Evolutionary conservation across 2,888 invertebrate species (phyloP), one percentile per base, ranked within the genome.

Genomic region (Nezara viridula): DNA sequence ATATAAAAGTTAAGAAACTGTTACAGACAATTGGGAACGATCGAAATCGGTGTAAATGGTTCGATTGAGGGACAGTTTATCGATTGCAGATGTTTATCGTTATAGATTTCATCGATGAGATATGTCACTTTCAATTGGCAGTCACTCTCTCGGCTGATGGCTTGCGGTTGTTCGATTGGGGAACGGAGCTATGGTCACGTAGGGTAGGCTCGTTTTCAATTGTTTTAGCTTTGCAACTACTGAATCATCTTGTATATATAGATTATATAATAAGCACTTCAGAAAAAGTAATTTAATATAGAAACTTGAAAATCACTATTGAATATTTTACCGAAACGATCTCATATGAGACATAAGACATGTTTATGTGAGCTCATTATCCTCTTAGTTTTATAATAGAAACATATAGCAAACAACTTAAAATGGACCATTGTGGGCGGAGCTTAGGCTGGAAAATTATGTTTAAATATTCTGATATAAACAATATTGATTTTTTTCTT

Each of bases 11-110:
- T 77, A 77, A 77, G 77, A 77, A 77, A 77, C 44, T 44, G 77
- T 77, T 77, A 21, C 37, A 77, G 73, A 21, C 37, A 77, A 77
- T 77, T 77, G 73, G n/a, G 73, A 32, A 37, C 77, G 77, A 77
- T 77, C 9, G 9, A 77, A 77, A 40, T 77, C 40, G 40, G 14
- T 27, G 60, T 60, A 60, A 60, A 60, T 60, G 27, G 60, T 60
- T 60, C 77, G 77, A 77, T 77, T 77, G 77, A 77, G 77, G 40
- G 77, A 7, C 12, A 37, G 73, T 73, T 73, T 73, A 77, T 77
- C 77, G 44, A 77, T 77, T 77, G 77, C 24, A 6, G 77, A 77
- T 77, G 40, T 77, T 77, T 77, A 77, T 77, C 77, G 77, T 2
- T 10, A 40, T 77, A 77, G 40, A 40, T 77, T 40, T 24, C 21